These are phyloP conservation scores for Anastatus disparis DNA, from an alignment of 1,140 invertebrate genomes.

Conservation along the genomic window DNA sequence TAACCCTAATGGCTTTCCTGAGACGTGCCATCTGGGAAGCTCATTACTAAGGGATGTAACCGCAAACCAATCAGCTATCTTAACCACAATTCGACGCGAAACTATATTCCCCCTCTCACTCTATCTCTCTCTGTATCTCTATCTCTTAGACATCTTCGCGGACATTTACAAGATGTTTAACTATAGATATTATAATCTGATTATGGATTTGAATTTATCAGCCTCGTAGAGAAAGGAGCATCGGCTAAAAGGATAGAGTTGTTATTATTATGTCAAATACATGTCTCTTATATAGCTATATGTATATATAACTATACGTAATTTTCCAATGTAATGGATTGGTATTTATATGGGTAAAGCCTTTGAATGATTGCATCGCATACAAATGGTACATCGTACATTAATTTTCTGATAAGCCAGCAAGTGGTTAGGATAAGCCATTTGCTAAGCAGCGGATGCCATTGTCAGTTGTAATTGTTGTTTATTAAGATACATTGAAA, in stretches of 20 bases:
- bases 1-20: constrained; percentile 62
- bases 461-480: background rate
- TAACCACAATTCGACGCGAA: no score
- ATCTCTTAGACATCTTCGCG: no score
- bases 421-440: no score
- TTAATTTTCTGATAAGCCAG: constrained; percentile 36
- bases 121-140: no score
- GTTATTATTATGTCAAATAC: constrained; percentile 29
- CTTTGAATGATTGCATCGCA: background rate
- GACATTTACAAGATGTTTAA: no score
- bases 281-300: background rate
- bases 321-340: background rate
- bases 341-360: background rate
- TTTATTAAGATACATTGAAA: constrained; percentile 10
- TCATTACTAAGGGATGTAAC: constrained; percentile 66
- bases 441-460: background rate
- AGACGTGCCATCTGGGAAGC: constrained; percentile 64
- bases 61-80: constrained; percentile 63
- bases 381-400: background rate
- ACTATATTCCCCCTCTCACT: no score
- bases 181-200: no score
- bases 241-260: no score
- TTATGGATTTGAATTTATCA: constrained; percentile 47
- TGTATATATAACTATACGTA: background rate
- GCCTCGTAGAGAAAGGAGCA: background rate